phyloP scores from a whole-genome alignment of 2,888 invertebrate genomes.

The Apamea crenata region DNA sequence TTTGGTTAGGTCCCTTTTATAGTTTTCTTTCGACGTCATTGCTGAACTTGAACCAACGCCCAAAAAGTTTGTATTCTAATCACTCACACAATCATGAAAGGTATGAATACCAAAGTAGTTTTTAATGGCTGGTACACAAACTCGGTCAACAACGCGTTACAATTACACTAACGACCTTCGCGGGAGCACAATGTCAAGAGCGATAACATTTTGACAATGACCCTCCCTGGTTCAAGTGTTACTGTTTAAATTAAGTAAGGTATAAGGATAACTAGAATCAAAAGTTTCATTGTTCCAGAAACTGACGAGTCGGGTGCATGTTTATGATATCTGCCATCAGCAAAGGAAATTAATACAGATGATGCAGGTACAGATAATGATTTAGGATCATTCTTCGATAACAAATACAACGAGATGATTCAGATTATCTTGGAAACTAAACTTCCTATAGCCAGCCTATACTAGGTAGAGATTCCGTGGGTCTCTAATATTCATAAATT shows the following conservation, averaged over 20 bases:
- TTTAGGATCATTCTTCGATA: not conserved
- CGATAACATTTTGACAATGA: conserved; percentile 68
- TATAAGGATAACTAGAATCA: not conserved
- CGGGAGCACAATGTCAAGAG: conserved; percentile 78
- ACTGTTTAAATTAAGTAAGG: conserved; percentile 19
- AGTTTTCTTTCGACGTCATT: not conserved
- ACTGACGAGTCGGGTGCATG: not conserved
- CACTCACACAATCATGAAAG: conserved; percentile 30
- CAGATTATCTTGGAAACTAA: not conserved
- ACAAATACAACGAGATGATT: not conserved
- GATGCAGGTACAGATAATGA: not conserved
- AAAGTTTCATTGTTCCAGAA: not conserved
- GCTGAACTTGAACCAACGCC: conserved; percentile 5
- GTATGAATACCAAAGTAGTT: conserved; percentile 33
- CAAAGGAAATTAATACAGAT: not conserved
- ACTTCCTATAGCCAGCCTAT: not conserved
- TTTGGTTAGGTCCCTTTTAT: not conserved
- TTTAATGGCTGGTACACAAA: conserved; percentile 59
- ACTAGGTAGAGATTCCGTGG: not conserved
- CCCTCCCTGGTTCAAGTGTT: conserved; percentile 48
- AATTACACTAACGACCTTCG: conserved; percentile 71
- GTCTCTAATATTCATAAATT: not conserved
- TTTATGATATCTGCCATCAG: not conserved
- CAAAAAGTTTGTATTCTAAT: conserved; percentile 23
- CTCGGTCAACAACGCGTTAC: conserved; percentile 60